phyloP scores from a whole-genome alignment of 2,888 invertebrate genomes.

The Mimas tiliae region DNA sequence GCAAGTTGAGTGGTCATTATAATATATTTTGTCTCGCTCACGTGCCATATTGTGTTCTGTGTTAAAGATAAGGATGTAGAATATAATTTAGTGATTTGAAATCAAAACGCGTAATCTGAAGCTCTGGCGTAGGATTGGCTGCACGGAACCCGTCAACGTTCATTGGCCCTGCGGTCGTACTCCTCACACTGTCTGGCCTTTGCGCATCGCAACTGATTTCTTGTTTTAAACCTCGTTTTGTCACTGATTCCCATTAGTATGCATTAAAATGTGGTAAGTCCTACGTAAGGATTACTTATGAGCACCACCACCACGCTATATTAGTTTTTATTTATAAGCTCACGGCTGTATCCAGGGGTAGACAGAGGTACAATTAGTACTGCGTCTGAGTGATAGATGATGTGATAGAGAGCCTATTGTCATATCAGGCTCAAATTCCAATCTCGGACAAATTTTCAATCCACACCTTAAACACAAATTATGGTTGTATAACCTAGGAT shows the following conservation, averaged over 20 bases:
- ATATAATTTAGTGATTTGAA: conserved; percentile 61
- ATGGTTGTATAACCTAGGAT: too few relatives aligned
- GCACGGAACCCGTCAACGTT: conserved; percentile 75
- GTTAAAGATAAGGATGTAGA: conserved; percentile 56
- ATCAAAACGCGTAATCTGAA: conserved; percentile 59
- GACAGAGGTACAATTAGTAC: too few relatives aligned
- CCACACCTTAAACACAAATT: too few relatives aligned
- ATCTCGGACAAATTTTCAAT: too few relatives aligned
- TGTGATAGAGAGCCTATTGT: too few relatives aligned
- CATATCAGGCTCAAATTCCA: too few relatives aligned
- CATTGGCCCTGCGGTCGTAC: conserved; percentile 67
- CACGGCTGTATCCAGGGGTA: too few relatives aligned
- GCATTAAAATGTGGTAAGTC: background rate
- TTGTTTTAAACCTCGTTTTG: conserved; percentile 48
- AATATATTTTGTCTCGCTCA: conserved; percentile 32
- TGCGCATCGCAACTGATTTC: conserved; percentile 66
- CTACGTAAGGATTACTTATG: too few relatives aligned
- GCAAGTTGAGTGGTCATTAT: conserved; percentile 41
- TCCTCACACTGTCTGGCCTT: conserved; percentile 24
- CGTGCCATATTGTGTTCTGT: background rate
- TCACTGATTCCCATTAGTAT: conserved; percentile 44
- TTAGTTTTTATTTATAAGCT: too few relatives aligned
- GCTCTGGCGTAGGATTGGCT: conserved; percentile 63
- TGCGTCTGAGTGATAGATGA: too few relatives aligned
- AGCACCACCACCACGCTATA: too few relatives aligned